Base-by-base conservation (phyloP, 1,140 invertebrate species). In the Calliopsis andreniformis region DNA sequence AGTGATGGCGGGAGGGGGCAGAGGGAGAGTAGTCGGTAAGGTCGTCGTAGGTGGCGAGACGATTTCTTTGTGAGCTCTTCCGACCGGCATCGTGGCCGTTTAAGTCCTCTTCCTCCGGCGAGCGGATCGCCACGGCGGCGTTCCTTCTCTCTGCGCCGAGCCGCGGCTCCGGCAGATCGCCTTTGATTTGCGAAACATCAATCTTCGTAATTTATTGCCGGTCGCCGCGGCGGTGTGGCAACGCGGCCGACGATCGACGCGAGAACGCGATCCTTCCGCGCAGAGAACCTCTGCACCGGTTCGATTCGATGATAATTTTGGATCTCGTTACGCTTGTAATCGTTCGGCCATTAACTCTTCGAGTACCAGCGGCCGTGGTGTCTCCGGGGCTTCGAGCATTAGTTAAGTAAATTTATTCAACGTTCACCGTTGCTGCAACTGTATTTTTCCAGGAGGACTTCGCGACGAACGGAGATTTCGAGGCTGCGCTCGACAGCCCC, bases 161-260 rank as follows among this genome's bases (percentile, higher is more conserved):
- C 49, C 55, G 66, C 70, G 82, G 71, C 80, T 76, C 63, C 66
- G 55, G 66, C 68, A 79, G 82, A 82, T 78, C 70, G 76, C 64
- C 80, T 83, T 83, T 79, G 80, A 84, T 84, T 84, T 80, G 81
- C 82, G 81, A 84, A 84, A 84, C 83, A 84, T 84, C 83, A 80
- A 84, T 84, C 83, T 84, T 79, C 78, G 71, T 84, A 73, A 84
- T 84, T 84, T 84, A 84, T 82, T 63, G 78, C 64, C 78, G 82
- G 70, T 67, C 83, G 32, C 59, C 53, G 67, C 35, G 23, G 61
- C 68, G 32, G 53, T 77, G 69, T 79, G 78, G 70, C 68, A 82
- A 79, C 49, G 47, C 25, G 72, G 51, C 70, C 66, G 51, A 32
- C 69, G 56, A 64, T 77, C 80, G 32, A 62, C 64, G 53, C 53